phyloP scores from a whole-genome alignment of 2,888 invertebrate genomes.

The Beris morrisii region DNA sequence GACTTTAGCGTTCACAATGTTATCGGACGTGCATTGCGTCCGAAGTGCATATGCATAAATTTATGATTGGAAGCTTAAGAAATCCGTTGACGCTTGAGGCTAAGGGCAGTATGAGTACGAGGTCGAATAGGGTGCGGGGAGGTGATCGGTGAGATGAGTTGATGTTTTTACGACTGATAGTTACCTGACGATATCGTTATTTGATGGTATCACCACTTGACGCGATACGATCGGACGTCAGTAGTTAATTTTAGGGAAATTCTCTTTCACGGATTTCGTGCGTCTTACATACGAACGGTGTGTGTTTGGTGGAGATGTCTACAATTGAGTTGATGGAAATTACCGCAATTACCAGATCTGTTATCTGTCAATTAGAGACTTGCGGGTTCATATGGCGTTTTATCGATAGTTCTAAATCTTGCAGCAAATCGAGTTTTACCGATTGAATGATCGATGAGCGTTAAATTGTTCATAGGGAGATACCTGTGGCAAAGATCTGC shows the following conservation, averaged over 20 bases:
- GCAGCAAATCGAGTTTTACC: too few relatives aligned
- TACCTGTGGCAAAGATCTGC: too few relatives aligned
- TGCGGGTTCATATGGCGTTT: too few relatives aligned
- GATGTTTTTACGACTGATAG: conserved; percentile 6
- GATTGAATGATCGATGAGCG: too few relatives aligned
- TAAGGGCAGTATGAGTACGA: background rate
- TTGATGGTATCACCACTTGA: conserved; percentile 22
- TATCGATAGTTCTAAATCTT: too few relatives aligned
- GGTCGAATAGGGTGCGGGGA: background rate
- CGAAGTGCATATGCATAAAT: conserved; percentile 8
- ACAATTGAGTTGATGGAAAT: background rate
- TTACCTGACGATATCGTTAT: conserved; percentile 3
- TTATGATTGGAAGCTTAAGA: conserved; percentile 3
- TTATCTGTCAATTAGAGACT: conserved; percentile 3
- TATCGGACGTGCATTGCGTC: background rate
- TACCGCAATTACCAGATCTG: conserved; percentile 5
- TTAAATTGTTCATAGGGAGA: too few relatives aligned
- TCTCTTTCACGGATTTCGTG: background rate
- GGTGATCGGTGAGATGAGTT: background rate
- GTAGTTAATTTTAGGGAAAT: conserved; percentile 1
- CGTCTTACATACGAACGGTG: background rate
- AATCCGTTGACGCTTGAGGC: conserved; percentile 2
- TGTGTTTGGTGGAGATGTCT: background rate
- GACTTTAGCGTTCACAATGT: too few relatives aligned
- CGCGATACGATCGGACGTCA: conserved; percentile 9